phyloP scores from a whole-genome alignment of 2,888 invertebrate genomes.

The Aplocera efformata region DNA sequence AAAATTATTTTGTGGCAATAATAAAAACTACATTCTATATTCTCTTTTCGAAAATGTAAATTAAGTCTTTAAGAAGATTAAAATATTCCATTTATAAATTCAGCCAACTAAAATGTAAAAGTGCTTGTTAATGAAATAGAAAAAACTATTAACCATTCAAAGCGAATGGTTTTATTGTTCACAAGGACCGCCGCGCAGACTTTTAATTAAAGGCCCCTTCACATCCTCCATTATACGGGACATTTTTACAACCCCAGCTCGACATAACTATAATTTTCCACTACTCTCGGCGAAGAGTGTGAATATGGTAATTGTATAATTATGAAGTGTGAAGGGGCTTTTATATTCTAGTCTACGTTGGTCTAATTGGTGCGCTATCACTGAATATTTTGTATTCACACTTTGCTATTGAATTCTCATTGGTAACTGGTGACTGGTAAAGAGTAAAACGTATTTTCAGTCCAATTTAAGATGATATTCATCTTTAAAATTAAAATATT shows the following conservation, averaged over 20 bases:
- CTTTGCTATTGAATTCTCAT: no score
- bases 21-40: no score
- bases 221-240: constrained; percentile 63
- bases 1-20: no score
- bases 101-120: constrained; percentile 24
- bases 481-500: no score
- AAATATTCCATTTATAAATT: no score
- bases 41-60: no score
- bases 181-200: constrained; percentile 58
- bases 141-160: constrained; percentile 56
- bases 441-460: no score
- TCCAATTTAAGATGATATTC: no score
- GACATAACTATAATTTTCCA: constrained; percentile 25
- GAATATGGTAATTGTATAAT: constrained; percentile 17
- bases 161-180: constrained; percentile 65
- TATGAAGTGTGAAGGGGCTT: constrained; percentile 12
- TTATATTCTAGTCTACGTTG: constrained; percentile 6
- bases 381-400: no score
- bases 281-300: constrained; percentile 9
- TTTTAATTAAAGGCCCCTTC: constrained; percentile 74
- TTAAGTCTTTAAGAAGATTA: no score
- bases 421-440: no score
- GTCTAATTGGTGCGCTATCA: no score
- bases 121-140: constrained; percentile 42
- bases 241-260: constrained; percentile 62